Evolutionary conservation across 1,140 invertebrate species (phyloP), one percentile per base, ranked within the genome.

Genomic region (Phocides pigmalion): DNA sequence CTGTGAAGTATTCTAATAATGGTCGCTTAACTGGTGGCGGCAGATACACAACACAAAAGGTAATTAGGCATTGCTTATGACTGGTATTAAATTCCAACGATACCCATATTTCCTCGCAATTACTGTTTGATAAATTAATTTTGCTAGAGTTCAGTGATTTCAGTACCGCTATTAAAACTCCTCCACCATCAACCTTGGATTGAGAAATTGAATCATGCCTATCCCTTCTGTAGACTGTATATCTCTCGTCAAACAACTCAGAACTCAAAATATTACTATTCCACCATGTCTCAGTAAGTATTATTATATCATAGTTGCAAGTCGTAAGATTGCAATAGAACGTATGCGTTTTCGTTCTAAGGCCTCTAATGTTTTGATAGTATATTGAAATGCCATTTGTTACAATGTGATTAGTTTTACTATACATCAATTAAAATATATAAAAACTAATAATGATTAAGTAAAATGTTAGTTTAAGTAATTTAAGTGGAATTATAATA

Each of bases 61-160:
- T 49, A 25, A 67, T 58, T 65, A 53, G 35, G 28, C 2, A 42
- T 41, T 16, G 19, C 22, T 6, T 42, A 9, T 20, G 54, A 2
- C 1, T 2, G 8, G n/a, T 39, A n/a, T 17, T 11, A 4, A 58
- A 3, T n/a, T 56, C 61, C 1, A 68, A 9, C n/a, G 28, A 51
- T 0, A 70, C 42, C 69, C 72, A 74, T 22, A 74, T 14, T 9
- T 70, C 67, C 28, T 71, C 73, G 12, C 63, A 58, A 9, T 51
- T 17, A 15, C 20, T 22, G 49, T 64, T 25, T 70, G 62, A 62
- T 54, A 75, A 17, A 0, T 11, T 25, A 35, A 15, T 15, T 68
- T 51, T 15, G 19, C 16, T 32, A 12, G 64, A 65, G 11, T 47
- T 41, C 12, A 64, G 37, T 15, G 49, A 58, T 47, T 65, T 69